These are phyloP conservation scores for Microcebus lehilahytsara DNA, from an alignment of 2,113 vertebrate genomes.

Conservation along the genomic window DNA sequence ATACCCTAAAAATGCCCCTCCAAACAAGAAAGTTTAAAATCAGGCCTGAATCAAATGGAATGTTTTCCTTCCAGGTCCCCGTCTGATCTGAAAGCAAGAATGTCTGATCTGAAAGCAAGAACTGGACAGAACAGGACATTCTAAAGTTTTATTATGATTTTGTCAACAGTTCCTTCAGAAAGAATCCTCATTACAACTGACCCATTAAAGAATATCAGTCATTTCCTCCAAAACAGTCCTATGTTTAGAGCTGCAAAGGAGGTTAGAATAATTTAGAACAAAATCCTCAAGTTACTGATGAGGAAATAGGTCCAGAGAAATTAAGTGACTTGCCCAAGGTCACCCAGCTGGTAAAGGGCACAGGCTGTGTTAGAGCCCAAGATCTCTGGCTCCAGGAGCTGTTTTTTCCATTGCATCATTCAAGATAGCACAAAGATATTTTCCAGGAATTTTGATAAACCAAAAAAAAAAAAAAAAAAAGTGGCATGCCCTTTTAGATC, in stretches of 20 bases:
- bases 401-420: slow-evolving; percentile 72
- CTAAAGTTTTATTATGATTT: neutral
- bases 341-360: neutral
- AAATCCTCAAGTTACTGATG: slow-evolving; percentile 48
- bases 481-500: neutral
- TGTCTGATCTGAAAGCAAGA: neutral
- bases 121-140: neutral
- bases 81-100: neutral
- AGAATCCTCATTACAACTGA: slow-evolving; percentile 47
- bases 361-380: neutral
- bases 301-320: slow-evolving; percentile 53
- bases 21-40: neutral
- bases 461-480: too few species aligned
- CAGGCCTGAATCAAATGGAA: neutral
- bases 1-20: slow-evolving; percentile 1
- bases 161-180: neutral
- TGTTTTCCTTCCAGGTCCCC: neutral
- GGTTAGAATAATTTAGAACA: slow-evolving; percentile 59
- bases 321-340: slow-evolving; percentile 62
- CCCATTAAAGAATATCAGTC: slow-evolving; percentile 39
- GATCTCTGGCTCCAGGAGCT: slow-evolving; percentile 2
- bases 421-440: slow-evolving; percentile 37
- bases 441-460: slow-evolving; percentile 62
- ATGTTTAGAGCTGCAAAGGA: slow-evolving; percentile 55
- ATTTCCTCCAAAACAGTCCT: slow-evolving; percentile 55